Conservation (phyloP, 2,797 vertebrate species). For the Discoglossus pictus region DNA sequence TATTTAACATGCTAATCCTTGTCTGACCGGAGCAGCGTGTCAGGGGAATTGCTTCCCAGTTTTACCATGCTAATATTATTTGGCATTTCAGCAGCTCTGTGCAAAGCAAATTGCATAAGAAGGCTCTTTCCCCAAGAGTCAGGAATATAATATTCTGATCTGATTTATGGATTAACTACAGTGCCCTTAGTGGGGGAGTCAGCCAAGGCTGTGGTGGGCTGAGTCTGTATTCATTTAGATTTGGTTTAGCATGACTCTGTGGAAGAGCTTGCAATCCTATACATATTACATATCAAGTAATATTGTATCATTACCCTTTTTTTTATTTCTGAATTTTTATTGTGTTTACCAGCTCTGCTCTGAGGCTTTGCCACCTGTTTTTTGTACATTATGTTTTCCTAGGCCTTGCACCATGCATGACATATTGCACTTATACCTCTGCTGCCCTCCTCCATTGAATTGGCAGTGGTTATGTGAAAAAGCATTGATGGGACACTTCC, state of each 20-base stretch:
- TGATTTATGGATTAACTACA: conserved; percentile 49
- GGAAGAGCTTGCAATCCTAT: too few relatives aligned
- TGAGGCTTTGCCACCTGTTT: too few relatives aligned
- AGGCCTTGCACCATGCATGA: too few relatives aligned
- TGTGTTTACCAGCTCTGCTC: too few relatives aligned
- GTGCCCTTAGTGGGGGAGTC: conserved; percentile 13
- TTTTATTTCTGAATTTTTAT: too few relatives aligned
- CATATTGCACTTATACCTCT: too few relatives aligned
- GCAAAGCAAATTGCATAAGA: conserved; percentile 49
- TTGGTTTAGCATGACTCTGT: background rate
- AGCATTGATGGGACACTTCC: too few relatives aligned
- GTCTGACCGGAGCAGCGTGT: conserved; percentile 40
- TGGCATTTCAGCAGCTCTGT: conserved; percentile 50
- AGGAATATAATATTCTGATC: conserved; percentile 46
- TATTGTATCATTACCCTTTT: too few relatives aligned
- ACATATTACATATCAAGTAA: too few relatives aligned
- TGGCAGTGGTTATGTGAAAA: too few relatives aligned
- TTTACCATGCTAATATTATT: conserved; percentile 47
- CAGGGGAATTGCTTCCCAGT: conserved; percentile 43
- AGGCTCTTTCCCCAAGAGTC: conserved; percentile 38
- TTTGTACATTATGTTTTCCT: too few relatives aligned
- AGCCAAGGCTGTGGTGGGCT: background rate
- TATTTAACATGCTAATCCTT: conserved; percentile 49
- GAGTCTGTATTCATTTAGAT: conserved; percentile 20
- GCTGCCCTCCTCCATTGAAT: too few relatives aligned